Percentiles rank a stretch among this genome's conserved stretches.
These are phyloP conservation scores for Crocodylus rhombifer DNA, from an alignment of 2,797 vertebrate genomes.

Conservation along the genomic window DNA sequence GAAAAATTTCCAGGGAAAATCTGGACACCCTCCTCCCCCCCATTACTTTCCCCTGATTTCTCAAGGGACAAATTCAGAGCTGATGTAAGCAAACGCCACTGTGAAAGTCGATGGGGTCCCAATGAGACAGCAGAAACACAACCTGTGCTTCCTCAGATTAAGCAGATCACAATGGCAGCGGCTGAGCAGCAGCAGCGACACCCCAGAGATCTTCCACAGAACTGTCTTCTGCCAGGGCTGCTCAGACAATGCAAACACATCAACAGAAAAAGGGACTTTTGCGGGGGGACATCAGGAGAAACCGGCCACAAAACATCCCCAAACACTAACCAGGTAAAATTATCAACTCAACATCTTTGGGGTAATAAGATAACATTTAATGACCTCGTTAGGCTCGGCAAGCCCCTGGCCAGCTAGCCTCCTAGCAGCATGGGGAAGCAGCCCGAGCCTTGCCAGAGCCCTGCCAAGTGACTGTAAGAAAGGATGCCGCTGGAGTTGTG, in stretches of 20 bases:
- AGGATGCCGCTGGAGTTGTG: background rate
- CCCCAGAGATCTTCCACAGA: background rate
- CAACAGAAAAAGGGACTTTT: background rate
- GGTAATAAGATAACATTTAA: conserved; percentile 59
- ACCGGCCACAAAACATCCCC: background rate
- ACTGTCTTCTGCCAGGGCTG: background rate
- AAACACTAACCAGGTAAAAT: background rate
- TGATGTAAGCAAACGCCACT: background rate
- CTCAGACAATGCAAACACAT: background rate
- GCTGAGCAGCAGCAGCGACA: too few species aligned
- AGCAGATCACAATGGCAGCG: background rate
- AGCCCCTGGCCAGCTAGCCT: conserved; percentile 38
- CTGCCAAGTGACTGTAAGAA: background rate
- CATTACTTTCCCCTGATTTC: background rate
- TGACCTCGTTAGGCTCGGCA: background rate
- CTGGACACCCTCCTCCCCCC: background rate
- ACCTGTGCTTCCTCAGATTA: background rate
- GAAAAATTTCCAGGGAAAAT: background rate
- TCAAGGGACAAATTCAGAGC: background rate
- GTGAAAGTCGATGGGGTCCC: background rate
- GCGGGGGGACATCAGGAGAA: too few species aligned
- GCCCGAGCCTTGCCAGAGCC: rapidly evolving
- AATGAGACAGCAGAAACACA: background rate
- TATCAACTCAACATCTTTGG: background rate
- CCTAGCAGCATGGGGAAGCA: background rate